Evolutionary conservation across 2,113 vertebrate genomes (phyloP).

Genomic region (Spea multiplicata): DNA sequence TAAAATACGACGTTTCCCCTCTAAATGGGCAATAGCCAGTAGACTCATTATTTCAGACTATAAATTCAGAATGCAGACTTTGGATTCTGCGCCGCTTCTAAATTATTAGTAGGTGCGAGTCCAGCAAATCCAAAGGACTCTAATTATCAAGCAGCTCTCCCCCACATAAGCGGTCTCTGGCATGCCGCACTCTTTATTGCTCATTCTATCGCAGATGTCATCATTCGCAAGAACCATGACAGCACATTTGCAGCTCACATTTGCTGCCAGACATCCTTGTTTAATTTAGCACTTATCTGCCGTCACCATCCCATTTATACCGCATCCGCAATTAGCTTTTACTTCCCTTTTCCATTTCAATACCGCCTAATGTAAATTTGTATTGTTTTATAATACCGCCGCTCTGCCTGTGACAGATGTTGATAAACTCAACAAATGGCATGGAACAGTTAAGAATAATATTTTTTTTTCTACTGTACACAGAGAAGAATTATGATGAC

Average conservation of each 20-base stretch:
- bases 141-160: constrained; percentile 15
- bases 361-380: constrained; percentile 28
- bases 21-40: no score
- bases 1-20: no score
- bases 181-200: constrained; percentile 11
- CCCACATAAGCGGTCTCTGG: not conserved
- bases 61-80: no score
- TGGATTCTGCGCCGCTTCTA: no score
- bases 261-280: not conserved
- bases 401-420: constrained; percentile 8
- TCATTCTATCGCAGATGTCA: constrained; percentile 23
- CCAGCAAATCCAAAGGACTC: not conserved
- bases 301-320: not conserved
- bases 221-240: not conserved
- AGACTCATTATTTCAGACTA: no score
- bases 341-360: not conserved
- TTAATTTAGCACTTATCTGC: not conserved
- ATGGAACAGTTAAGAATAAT: not conserved
- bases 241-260: constrained; percentile 12
- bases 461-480: not conserved
- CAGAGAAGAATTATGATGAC: not conserved
- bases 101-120: no score
- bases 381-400: constrained; percentile 12
- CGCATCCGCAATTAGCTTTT: constrained; percentile 19
- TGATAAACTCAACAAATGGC: constrained; percentile 2